Evolutionary conservation across 2,888 invertebrate genomes (phyloP), one percentile per base, ranked within the genome.

Genomic region (Operophtera brumata): DNA sequence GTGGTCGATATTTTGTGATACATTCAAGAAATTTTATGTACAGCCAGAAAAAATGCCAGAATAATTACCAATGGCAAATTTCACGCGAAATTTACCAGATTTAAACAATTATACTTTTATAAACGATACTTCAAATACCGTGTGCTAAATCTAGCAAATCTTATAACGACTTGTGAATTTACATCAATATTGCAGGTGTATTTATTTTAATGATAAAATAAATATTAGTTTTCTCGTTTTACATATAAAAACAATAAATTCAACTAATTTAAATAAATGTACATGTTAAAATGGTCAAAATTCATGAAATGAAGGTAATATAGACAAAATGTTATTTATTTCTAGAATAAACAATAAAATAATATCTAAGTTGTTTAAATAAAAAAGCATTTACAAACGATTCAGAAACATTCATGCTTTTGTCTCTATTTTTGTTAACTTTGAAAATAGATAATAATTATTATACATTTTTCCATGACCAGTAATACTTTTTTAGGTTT

Each of bases 1-100:
- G 63, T 49, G 32, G 40, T 36, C 8, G 12, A 43, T 35, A 59
- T 60, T 64, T 52, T 62, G 72, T 76, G 71, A 73, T 77, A 69
- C 64, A 59, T 54, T 54, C 44, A 35, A 59, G 30, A 40, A 14
- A 13, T 41, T 34, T 26, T 28, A 50, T 46, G 26, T 42, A 45
- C 37, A 48, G n/a, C 28, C n/a, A n/a, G n/a, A n/a, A n/a, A n/a
- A n/a, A n/a, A n/a, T n/a, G n/a, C n/a, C 25, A 41, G 30, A 44
- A 25, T 43, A 14, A 41, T 37, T 10, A 25, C 37, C 20, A 11
- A 32, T n/a, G 30, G 41, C 28, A 45, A 32, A 32, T 42, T 39
- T 44, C 10, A 30, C 6, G n/a, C 11, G 25, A 32, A 14, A 44
- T 45, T 40, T 36, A 36, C 26, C 37, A 37, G 26, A 34, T 48